A percentile compares a stretch with the other conserved stretches of the same genome.
Evolutionary conservation across 2,888 invertebrate species (phyloP).

Genomic region (Coecobrya sp.): DNA sequence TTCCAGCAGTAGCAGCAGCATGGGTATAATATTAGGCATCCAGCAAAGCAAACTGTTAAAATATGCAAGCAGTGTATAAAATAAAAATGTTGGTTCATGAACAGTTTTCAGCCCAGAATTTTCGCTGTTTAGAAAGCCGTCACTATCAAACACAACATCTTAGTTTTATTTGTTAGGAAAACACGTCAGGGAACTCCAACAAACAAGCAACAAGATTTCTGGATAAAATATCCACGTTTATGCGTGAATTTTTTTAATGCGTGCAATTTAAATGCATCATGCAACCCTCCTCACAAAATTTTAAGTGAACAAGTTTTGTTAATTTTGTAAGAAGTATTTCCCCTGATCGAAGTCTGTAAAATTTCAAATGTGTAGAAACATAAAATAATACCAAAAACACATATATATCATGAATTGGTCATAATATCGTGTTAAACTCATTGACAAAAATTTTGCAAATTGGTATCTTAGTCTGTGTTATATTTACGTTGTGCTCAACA

Average conservation of each 20-base stretch:
- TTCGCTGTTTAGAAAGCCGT: not conserved
- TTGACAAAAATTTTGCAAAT: too few species aligned
- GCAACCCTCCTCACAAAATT: not conserved
- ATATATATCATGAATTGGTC: too few species aligned
- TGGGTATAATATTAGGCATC: not conserved
- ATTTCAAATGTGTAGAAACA: too few species aligned
- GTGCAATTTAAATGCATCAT: not conserved
- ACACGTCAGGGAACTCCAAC: not conserved
- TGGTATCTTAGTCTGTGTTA: too few species aligned
- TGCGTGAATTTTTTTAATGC: not conserved
- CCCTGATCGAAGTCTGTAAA: too few species aligned
- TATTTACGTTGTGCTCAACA: too few species aligned
- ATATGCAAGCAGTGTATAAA: not conserved
- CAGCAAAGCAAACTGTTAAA: not conserved
- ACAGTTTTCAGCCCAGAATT: not conserved
- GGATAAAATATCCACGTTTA: not conserved
- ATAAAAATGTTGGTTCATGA: not conserved
- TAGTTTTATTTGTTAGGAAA: not conserved
- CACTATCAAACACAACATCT: constrained; percentile 34
- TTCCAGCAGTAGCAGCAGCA: not conserved
- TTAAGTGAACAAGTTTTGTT: not conserved
- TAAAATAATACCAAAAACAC: too few species aligned
- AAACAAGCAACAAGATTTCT: not conserved
- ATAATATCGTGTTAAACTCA: too few species aligned
- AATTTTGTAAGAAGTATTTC: too few species aligned